Conservation (phyloP, 1,140 invertebrate species). For the Eciton burchellii region DNA sequence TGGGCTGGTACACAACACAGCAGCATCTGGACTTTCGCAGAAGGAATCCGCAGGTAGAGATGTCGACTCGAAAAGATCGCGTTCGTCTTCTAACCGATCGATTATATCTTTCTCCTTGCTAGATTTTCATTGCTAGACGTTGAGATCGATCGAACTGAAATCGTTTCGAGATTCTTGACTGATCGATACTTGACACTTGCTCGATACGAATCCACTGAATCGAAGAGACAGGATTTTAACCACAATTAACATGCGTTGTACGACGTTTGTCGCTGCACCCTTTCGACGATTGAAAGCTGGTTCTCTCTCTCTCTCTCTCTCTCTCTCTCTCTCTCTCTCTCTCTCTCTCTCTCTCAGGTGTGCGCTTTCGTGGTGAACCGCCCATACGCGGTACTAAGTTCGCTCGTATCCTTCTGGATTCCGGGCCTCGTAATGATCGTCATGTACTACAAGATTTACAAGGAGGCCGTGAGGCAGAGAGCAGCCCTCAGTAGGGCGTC, state of each 20-base stretch:
- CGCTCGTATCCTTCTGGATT: slow-evolving; percentile 97
- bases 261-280: too few species aligned
- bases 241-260: too few species aligned
- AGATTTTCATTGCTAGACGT: too few species aligned
- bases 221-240: too few species aligned
- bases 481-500: slow-evolving; percentile 93
- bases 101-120: too few species aligned
- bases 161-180: not conserved
- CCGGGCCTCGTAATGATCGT: slow-evolving; percentile 97
- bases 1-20: slow-evolving; percentile 95
- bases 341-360: slow-evolving; percentile 78
- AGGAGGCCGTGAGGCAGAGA: slow-evolving; percentile 95
- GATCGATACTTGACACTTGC: too few species aligned
- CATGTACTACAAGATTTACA: slow-evolving; percentile 96
- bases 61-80: too few species aligned
- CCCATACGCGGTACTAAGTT: slow-evolving; percentile 95
- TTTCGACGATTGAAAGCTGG: too few species aligned
- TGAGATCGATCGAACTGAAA: too few species aligned
- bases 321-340: too few species aligned
- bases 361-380: slow-evolving; percentile 96
- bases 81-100: too few species aligned
- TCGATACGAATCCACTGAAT: too few species aligned
- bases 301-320: not conserved
- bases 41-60: slow-evolving; percentile 89
- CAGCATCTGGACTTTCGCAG: slow-evolving; percentile 89